Evolutionary conservation across 92 coral and sea anemone genomes (phyloP).

Genomic region (Palythoa grandiflora): DNA sequence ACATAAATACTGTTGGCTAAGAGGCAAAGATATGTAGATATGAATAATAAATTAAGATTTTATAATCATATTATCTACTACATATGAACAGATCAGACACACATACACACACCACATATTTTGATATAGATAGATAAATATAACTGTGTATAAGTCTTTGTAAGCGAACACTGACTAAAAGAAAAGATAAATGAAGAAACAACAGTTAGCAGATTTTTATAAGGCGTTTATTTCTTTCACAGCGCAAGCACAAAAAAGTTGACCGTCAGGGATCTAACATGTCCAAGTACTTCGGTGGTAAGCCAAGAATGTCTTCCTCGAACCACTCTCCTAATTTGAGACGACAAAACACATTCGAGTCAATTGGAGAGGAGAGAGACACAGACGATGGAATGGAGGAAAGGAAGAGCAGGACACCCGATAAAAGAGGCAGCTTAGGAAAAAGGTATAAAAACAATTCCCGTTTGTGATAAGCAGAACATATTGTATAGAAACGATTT

Average conservation of each 20-base stretch:
- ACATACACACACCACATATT: too few relatives aligned
- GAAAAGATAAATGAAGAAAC: too few relatives aligned
- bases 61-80: too few relatives aligned
- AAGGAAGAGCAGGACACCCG: background rate
- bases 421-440: background rate
- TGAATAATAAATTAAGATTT: too few relatives aligned
- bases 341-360: conserved; percentile 68
- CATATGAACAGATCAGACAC: too few relatives aligned
- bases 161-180: too few relatives aligned
- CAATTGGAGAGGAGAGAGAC: conserved; percentile 67
- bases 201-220: background rate
- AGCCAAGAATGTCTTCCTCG: conserved; percentile 41
- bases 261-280: conserved; percentile 94
- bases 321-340: conserved; percentile 66
- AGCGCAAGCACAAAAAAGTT: conserved; percentile 80
- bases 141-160: too few relatives aligned
- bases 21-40: too few relatives aligned
- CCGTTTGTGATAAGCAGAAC: background rate
- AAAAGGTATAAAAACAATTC: background rate
- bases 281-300: conserved; percentile 81
- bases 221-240: background rate
- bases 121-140: too few relatives aligned
- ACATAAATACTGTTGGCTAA: too few relatives aligned
- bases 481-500: background rate
- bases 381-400: conserved; percentile 18